These are phyloP conservation scores for Drosophila pruinosa DNA, from an alignment of 1,140 invertebrate genomes.

Conservation along the genomic window DNA sequence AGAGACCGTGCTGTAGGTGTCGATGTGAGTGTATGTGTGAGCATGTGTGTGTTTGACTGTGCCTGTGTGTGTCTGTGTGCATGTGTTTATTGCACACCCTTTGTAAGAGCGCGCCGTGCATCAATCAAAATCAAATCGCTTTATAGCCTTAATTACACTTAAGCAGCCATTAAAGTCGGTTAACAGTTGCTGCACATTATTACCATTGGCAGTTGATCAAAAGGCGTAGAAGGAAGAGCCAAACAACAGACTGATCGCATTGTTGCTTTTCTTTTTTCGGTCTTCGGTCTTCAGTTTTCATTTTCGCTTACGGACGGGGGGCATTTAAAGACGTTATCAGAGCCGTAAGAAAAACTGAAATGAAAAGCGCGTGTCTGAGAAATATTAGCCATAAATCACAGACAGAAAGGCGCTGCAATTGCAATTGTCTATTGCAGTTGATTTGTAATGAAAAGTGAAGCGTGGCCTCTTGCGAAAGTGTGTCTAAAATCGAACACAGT, in stretches of 20 bases:
- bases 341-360: slow-evolving; percentile 43
- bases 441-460: slow-evolving; percentile 77
- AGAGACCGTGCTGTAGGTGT: too few species aligned
- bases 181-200: slow-evolving; percentile 54
- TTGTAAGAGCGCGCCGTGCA: slow-evolving; percentile 28
- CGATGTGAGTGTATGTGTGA: not conserved
- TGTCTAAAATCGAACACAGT: slow-evolving; percentile 42
- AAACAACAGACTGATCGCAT: not conserved
- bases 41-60: not conserved
- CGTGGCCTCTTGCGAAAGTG: slow-evolving; percentile 74
- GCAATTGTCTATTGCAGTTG: not conserved
- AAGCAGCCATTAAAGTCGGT: slow-evolving; percentile 73
- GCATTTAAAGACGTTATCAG: slow-evolving; percentile 76
- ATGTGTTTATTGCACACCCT: slow-evolving; percentile 16
- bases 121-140: slow-evolving; percentile 74
- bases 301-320: slow-evolving; percentile 54
- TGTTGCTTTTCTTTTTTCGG: slow-evolving; percentile 13
- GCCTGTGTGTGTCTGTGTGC: not conserved
- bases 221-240: slow-evolving; percentile 6
- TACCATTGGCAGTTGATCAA: slow-evolving; percentile 51
- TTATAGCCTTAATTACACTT: slow-evolving; percentile 75
- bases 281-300: slow-evolving; percentile 24
- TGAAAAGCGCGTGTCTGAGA: slow-evolving; percentile 60
- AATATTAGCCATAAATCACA: slow-evolving; percentile 59
- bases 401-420: slow-evolving; percentile 21